These are phyloP conservation scores for Copidosoma floridanum DNA, from an alignment of 1,140 invertebrate genomes.

Conservation along the genomic window DNA sequence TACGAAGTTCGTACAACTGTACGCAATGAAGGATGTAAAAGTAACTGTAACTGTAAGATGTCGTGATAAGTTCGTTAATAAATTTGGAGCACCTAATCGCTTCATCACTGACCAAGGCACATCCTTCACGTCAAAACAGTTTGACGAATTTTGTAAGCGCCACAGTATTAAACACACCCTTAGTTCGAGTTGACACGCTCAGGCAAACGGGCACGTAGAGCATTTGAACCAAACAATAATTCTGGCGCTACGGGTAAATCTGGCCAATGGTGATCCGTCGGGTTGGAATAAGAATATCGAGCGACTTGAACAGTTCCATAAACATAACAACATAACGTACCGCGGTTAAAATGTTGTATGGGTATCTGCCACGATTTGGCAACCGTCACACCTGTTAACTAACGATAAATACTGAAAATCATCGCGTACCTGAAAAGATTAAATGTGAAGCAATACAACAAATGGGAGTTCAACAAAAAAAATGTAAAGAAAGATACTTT, in stretches of 20 bases:
- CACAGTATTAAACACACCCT: slow-evolving; percentile 34
- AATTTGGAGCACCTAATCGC: slow-evolving; percentile 28
- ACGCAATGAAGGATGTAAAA: not conserved
- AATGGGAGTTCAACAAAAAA: too few species aligned
- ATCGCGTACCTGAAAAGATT: too few species aligned
- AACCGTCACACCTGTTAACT: too few species aligned
- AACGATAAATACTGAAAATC: too few species aligned
- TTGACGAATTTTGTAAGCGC: slow-evolving; percentile 32
- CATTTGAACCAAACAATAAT: slow-evolving; percentile 21
- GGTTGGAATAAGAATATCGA: too few species aligned
- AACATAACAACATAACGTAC: too few species aligned
- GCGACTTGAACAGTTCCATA: too few species aligned
- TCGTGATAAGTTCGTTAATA: not conserved
- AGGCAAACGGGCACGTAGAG: slow-evolving; percentile 36
- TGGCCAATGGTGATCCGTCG: too few species aligned
- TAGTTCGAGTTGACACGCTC: slow-evolving; percentile 36
- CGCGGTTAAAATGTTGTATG: too few species aligned
- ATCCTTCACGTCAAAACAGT: slow-evolving; percentile 36
- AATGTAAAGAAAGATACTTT: too few species aligned
- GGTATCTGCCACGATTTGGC: too few species aligned
- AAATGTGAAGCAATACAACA: too few species aligned
- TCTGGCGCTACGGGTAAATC: not conserved
- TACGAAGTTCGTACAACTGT: not conserved
- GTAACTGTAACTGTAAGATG: not conserved
- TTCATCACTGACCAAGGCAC: slow-evolving; percentile 41